A percentile compares a stretch with the other conserved stretches of the same genome.
Evolutionary conservation across 2,888 invertebrate species (phyloP).

Genomic region (Melieria omissa): DNA sequence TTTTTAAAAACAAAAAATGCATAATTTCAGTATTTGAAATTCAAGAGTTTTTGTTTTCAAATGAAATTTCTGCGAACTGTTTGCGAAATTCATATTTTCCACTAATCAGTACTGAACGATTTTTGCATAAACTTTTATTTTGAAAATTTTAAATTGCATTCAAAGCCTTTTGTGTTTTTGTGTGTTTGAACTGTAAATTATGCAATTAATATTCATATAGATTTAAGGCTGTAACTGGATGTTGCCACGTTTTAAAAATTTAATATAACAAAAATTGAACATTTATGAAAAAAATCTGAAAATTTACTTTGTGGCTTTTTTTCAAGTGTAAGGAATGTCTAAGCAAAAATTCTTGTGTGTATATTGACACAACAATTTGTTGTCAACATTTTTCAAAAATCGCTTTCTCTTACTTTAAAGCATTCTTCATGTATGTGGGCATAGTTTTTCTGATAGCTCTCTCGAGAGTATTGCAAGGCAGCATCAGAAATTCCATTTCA

Average conservation of each 20-base stretch:
- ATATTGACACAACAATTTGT: too few species aligned
- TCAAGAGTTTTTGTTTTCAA: slow-evolving; percentile 44
- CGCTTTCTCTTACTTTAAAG: neutral
- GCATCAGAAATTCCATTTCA: slow-evolving; percentile 36
- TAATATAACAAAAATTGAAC: neutral
- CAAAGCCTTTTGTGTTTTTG: neutral
- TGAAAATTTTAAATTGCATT: neutral
- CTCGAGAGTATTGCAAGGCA: neutral
- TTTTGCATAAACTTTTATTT: too few species aligned
- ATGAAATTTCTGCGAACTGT: slow-evolving; percentile 49
- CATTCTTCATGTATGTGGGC: neutral
- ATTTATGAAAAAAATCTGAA: neutral
- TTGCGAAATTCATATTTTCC: slow-evolving; percentile 3
- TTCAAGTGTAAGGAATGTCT: neutral
- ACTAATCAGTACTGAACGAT: too few species aligned
- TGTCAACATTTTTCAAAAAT: neutral
- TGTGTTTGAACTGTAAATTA: neutral
- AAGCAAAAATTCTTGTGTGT: too few species aligned
- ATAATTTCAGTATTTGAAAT: slow-evolving; percentile 42
- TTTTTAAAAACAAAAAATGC: slow-evolving; percentile 44
- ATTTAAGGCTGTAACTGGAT: neutral
- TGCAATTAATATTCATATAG: neutral
- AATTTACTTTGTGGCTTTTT: neutral
- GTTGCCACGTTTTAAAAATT: neutral
- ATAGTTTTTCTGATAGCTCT: neutral